Evolutionary conservation across 2,888 invertebrate genomes (phyloP), one percentile per base, ranked within the genome.

Genomic region (Thecocarcelia acutangulata): DNA sequence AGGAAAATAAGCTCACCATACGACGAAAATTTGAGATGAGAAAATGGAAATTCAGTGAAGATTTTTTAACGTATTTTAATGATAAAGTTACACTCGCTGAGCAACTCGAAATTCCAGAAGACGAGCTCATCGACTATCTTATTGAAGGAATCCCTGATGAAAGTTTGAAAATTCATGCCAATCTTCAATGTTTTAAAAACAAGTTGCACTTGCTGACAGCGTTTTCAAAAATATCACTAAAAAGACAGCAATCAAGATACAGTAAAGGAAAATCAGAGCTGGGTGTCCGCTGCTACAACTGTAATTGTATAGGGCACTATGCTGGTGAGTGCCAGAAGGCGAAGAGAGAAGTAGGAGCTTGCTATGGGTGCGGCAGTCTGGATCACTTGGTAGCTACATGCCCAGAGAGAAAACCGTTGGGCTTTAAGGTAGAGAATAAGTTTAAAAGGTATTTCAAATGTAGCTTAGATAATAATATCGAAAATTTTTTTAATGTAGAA

Each of bases 261-360:
- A n/a, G n/a, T n/a, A n/a, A n/a, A n/a, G n/a, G n/a, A n/a, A n/a
- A n/a, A n/a, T n/a, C n/a, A n/a, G n/a, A n/a, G n/a, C n/a, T n/a
- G n/a, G n/a, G n/a, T n/a, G 15, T 68, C 2, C 46, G 77, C 5
- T 83, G 83, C 28, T 83, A 72, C 17, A 78, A 83, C 24, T 83
- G 74, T 19, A 80, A 68, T 54, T 64, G 52, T n/a, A n/a, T n/a
- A n/a, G n/a, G n/a, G n/a, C n/a, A n/a, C n/a, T n/a, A n/a, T n/a
- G n/a, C n/a, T n/a, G 2, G 2, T 28, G 3, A 28, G 6, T 28
- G 28, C 6, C 28, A 28, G 28, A 28, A 28, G 6, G 3, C 28
- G 28, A 28, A 28, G 28, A 28, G 28, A 6, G 28, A 28, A 6
- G 28, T 28, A 28, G 28, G 28, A 3, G 28, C 28, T 4, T 28